Base-by-base conservation (phyloP, 2,888 invertebrate species). In the Drosophila ochracea region DNA sequence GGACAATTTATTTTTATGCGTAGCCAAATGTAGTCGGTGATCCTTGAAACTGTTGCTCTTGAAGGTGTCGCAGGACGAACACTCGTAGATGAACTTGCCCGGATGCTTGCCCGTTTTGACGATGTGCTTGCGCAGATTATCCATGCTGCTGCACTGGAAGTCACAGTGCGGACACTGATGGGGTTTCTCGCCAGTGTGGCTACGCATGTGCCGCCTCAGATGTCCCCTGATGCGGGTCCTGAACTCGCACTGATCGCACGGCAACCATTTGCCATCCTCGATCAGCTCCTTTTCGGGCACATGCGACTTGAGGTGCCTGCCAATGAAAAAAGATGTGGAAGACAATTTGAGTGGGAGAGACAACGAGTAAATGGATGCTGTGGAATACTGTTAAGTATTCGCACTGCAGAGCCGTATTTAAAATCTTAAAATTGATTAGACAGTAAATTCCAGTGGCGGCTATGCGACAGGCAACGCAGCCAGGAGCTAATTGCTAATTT, bases 51-150 rank as follows among this genome's bases (percentile, higher is more conserved):
- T 91, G 76, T 93, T 93, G 4, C 91, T 91, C 64, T 87, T 90
- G 57, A 85, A 93, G 10, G 78, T 19, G 28, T 49, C 21, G 43
- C 86, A 84, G 55, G 95, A 94, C 63, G 94, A 94, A 91, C 98
- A 98, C 70, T 96, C 95, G 93, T 98, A 98, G 50, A 98, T 94
- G 69, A 94, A 95, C 89, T 96, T 95, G 1, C 97, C 97, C 0
- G 95, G 95, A 93, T 98, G 98, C 61, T 96, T 95, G 65, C 95
- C 96, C 13, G 97, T 97, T 41, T 95, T 95, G 1, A 97, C 93
- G 3, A 97, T 96, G 93, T 98, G 98, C 90, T 98, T 98, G 6
- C 98, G 95, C 16, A 98, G 95, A 92, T 98, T 98, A 92, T 98
- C 98, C 96, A 97, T 93, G 28, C 93, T 96, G 78, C 96, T 97